Conservation (phyloP, 2,797 vertebrate species). For the Poeciliopsis turneri region DNA sequence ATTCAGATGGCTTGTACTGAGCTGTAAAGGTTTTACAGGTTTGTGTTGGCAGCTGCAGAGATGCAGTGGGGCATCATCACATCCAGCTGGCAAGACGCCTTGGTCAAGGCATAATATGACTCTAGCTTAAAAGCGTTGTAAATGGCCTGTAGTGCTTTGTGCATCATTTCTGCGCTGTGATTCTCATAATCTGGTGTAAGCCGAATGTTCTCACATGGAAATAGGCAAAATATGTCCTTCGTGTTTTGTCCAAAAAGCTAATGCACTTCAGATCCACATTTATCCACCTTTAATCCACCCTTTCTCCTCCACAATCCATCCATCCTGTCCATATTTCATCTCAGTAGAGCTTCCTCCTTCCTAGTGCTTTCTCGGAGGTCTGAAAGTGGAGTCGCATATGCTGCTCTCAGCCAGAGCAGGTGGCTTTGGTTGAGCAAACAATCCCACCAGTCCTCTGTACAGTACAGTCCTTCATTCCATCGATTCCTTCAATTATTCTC, state of each 20-base stretch:
- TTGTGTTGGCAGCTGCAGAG: slow-evolving; percentile 38
- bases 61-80: slow-evolving; percentile 27
- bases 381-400: slow-evolving; percentile 76
- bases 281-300: slow-evolving; percentile 44
- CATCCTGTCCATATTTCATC: slow-evolving; percentile 66
- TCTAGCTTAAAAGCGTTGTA: slow-evolving; percentile 35
- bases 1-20: slow-evolving; percentile 33
- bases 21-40: slow-evolving; percentile 43
- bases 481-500: slow-evolving; percentile 13
- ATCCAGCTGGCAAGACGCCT: slow-evolving; percentile 51
- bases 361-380: slow-evolving; percentile 58
- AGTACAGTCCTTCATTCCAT: slow-evolving; percentile 22
- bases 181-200: slow-evolving; percentile 60
- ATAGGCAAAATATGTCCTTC: slow-evolving; percentile 19
- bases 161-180: slow-evolving; percentile 38
- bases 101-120: slow-evolving; percentile 37
- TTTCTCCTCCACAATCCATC: slow-evolving; percentile 18
- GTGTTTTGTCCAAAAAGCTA: slow-evolving; percentile 41
- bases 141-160: slow-evolving; percentile 46
- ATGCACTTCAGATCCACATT: slow-evolving; percentile 51
- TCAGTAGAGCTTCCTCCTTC: slow-evolving; percentile 65
- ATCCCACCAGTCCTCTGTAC: slow-evolving; percentile 42
- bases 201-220: slow-evolving; percentile 43
- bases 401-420: slow-evolving; percentile 78
- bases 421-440: slow-evolving; percentile 72